Percentiles rank a stretch among this genome's conserved stretches.
These are phyloP conservation scores for Pyrgilauda ruficollis DNA, from an alignment of 2,113 vertebrate species.

Conservation along the genomic window DNA sequence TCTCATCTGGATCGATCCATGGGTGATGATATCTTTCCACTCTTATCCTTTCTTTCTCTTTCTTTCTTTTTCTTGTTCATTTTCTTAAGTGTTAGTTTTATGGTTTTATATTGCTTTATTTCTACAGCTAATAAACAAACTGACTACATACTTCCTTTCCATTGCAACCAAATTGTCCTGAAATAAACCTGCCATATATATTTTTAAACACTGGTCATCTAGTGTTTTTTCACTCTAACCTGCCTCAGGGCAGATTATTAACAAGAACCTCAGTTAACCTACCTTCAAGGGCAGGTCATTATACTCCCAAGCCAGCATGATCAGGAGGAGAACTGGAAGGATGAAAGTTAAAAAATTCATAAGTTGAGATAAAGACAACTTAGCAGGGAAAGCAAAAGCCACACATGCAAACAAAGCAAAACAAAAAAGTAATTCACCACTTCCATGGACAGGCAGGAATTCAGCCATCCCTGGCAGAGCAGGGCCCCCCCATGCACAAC, in stretches of 20 bases:
- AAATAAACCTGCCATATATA: not conserved
- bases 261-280: not conserved
- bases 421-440: not conserved
- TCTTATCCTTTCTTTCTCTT: not conserved
- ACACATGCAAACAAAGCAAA: not conserved
- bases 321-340: not conserved
- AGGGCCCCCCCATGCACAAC: accelerated
- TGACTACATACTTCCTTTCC: not conserved
- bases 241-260: not conserved
- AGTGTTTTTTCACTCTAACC: not conserved
- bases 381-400: not conserved
- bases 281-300: not conserved
- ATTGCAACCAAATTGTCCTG: not conserved
- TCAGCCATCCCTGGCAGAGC: not conserved
- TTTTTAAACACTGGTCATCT: not conserved
- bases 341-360: not conserved
- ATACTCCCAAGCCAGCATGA: not conserved
- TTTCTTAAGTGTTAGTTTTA: not conserved
- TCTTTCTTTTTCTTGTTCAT: not conserved
- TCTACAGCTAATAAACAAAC: not conserved
- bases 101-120: not conserved
- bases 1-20: not conserved
- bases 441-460: not conserved
- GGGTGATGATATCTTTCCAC: not conserved
- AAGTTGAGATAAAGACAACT: not conserved